Conservation (phyloP, 2,113 vertebrate genomes). For the Petromus typicus region DNA sequence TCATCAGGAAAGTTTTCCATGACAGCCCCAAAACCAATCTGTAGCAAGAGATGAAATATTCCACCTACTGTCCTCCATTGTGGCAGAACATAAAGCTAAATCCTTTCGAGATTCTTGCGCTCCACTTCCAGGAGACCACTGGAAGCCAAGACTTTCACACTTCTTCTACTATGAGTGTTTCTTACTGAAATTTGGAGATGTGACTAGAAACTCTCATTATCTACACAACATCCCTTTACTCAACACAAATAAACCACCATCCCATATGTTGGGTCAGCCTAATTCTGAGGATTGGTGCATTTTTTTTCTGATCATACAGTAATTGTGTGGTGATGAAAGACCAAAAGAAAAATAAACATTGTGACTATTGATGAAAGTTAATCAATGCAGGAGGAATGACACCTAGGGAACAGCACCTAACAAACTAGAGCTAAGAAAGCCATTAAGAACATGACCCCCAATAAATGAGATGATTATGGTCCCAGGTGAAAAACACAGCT, state of each 20-base stretch:
- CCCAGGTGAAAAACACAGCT: slow-evolving; percentile 40
- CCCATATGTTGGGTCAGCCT: not conserved
- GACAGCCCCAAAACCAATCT: not conserved
- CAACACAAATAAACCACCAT: not conserved
- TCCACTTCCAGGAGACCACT: not conserved
- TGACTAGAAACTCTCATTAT: not conserved
- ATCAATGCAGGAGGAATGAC: not conserved
- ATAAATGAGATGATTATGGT: slow-evolving; percentile 12
- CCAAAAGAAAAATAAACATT: not conserved
- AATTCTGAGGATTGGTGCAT: not conserved
- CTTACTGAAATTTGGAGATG: not conserved
- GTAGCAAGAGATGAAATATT: not conserved
- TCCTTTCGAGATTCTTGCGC: not conserved
- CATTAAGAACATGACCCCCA: not conserved
- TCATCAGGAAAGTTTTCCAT: not conserved
- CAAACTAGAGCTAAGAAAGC: not conserved
- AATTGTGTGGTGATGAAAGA: not conserved
- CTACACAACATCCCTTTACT: not conserved
- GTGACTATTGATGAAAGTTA: not conserved
- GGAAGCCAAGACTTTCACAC: not conserved
- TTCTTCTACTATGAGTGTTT: not conserved
- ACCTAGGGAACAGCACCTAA: not conserved
- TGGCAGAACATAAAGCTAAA: not conserved
- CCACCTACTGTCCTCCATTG: not conserved
- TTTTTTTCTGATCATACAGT: slow-evolving; percentile 3